These are phyloP conservation scores for Rhynchomys soricoides DNA, from an alignment of 2,113 vertebrate genomes.

Conservation along the genomic window DNA sequence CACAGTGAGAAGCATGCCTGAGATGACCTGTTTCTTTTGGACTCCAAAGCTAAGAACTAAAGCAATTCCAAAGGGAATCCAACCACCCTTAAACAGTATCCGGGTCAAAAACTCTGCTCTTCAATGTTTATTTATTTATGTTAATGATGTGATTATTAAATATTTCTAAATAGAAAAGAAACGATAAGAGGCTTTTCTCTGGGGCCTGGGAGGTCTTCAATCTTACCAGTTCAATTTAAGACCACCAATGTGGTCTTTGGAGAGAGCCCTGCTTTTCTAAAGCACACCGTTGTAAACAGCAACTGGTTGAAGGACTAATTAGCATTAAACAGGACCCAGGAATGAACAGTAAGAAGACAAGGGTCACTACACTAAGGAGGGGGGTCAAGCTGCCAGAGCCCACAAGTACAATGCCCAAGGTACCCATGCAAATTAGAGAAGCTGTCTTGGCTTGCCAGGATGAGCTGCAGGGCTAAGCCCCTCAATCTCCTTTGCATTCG, in stretches of 20 bases:
- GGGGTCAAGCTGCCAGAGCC: slow-evolving; percentile 83
- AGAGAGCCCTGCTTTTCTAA: slow-evolving; percentile 81
- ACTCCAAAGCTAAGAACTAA: background rate
- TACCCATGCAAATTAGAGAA: slow-evolving; percentile 79
- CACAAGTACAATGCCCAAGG: slow-evolving; percentile 79
- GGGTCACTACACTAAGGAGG: slow-evolving; percentile 85
- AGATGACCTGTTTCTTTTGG: background rate
- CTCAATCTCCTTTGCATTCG: slow-evolving; percentile 28
- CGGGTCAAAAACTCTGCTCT: slow-evolving; percentile 39
- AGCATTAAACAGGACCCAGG: slow-evolving; percentile 88
- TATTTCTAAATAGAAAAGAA: slow-evolving; percentile 61
- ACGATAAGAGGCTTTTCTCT: slow-evolving; percentile 70
- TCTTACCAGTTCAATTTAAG: slow-evolving; percentile 69
- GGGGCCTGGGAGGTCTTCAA: background rate
- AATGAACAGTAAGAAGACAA: slow-evolving; percentile 82
- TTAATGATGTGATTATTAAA: slow-evolving; percentile 51
- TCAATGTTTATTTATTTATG: slow-evolving; percentile 59
- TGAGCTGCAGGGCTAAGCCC: slow-evolving; percentile 65
- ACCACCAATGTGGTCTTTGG: slow-evolving; percentile 86
- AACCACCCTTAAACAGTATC: slow-evolving; percentile 26
- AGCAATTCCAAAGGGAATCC: background rate
- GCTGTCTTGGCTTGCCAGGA: slow-evolving; percentile 55
- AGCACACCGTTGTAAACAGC: slow-evolving; percentile 82
- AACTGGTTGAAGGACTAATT: slow-evolving; percentile 86
- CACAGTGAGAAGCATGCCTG: background rate